Evolutionary conservation across 1,140 invertebrate species (phyloP), one percentile per base, ranked within the genome.

Genomic region (Caenorhabditis brenneri): DNA sequence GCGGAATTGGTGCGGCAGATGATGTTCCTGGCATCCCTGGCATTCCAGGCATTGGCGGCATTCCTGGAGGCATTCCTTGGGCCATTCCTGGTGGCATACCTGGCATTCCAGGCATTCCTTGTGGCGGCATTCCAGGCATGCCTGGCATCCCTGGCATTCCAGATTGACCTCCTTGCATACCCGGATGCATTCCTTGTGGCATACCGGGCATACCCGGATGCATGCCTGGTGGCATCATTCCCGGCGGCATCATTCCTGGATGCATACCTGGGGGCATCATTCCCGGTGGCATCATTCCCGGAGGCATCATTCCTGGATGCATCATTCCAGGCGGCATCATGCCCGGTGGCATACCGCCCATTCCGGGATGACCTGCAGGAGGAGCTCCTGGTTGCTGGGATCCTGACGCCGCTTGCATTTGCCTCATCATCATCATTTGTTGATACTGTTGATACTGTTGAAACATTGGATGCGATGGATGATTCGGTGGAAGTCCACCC

Each of bases 401-500:
- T 29, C 27, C 24, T 58, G n/a, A 19, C 24, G 42, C 36, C 24
- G 65, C 33, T 3, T 74, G 65, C 65, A 74, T 74, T 22, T 31
- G 27, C 10, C 65, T 39, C 65, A 74, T 74, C 65, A 74, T 74
- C 65, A 74, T 74, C n/a, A 74, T 42, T 10, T 74, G 58, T 3
- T 65, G 53, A 29, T 58, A n/a, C n/a, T n/a, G n/a, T n/a, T n/a
- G n/a, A n/a, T n/a, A n/a, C n/a, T n/a, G 39, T 6, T 6, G 65
- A 74, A 42, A 42, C 65, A 74, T 74, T 46, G 33, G 65, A 65
- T 58, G 7, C 22, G 53, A 6, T 10, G 29, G 58, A 33, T 74
- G 65, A 42, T 74, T 74, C 2, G 36, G 36, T 10, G 65, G 65
- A 22, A 74, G n/a, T n/a, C n/a, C 31, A 65, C 36, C 3, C n/a